A percentile compares a stretch with the other conserved stretches of the same genome.
These are phyloP conservation scores for Stenurella melanura DNA, from an alignment of 2,888 invertebrate species.

Conservation along the genomic window DNA sequence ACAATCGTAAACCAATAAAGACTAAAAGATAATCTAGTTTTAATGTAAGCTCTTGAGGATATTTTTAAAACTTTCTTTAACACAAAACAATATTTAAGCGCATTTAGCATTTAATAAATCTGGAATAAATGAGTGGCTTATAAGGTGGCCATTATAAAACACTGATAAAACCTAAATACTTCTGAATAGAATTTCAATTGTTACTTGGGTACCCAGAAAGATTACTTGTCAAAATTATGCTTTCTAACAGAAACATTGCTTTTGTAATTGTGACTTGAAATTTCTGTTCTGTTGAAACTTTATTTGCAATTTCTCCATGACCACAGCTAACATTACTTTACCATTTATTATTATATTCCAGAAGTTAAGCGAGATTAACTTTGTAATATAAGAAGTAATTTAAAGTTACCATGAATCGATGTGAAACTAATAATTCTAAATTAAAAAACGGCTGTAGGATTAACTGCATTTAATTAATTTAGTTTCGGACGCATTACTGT, in stretches of 20 bases:
- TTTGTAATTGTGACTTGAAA: slow-evolving; percentile 3
- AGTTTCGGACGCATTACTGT: not conserved
- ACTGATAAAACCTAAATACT: no score
- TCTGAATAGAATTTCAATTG: no score
- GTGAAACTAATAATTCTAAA: not conserved
- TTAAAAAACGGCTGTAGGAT: not conserved
- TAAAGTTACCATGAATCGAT: not conserved
- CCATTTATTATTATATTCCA: not conserved
- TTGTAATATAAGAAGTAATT: not conserved
- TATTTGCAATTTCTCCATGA: not conserved
- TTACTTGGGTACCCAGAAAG: no score
- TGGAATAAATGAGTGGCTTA: no score
- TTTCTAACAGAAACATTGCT: not conserved
- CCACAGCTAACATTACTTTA: not conserved
- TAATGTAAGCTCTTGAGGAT: no score
- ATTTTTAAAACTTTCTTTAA: no score
- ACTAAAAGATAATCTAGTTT: no score
- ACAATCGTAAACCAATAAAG: no score
- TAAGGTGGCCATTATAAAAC: no score
- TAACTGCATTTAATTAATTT: not conserved
- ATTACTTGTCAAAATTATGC: not conserved
- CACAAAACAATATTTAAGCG: no score
- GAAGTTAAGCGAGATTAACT: not conserved
- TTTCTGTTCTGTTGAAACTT: not conserved
- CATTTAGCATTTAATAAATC: no score